Evolutionary conservation across 2,888 invertebrate species (phyloP).

Genomic region (Watsonalla cultraria): DNA sequence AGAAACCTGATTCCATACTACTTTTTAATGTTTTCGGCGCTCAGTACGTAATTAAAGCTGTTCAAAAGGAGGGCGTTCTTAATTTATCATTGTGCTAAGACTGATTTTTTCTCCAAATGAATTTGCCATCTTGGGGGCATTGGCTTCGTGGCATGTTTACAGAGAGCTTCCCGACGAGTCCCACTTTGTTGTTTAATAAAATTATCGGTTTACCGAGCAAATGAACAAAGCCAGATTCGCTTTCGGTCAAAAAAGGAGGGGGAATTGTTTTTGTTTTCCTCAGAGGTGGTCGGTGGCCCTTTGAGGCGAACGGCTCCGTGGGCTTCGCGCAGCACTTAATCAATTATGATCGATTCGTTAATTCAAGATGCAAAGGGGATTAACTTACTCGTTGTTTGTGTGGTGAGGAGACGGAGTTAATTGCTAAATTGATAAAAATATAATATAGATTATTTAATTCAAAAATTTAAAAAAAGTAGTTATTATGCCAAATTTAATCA

Average conservation of each 20-base stretch:
- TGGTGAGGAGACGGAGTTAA: constrained; percentile 3
- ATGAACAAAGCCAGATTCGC: constrained; percentile 78
- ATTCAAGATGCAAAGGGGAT: constrained; percentile 64
- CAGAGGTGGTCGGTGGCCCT: constrained; percentile 61
- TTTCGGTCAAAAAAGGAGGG: constrained; percentile 69
- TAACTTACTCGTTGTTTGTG: constrained; percentile 10
- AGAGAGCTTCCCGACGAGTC: constrained; percentile 58
- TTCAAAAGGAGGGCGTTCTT: constrained; percentile 43
- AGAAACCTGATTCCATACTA: background rate
- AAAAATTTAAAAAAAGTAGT: too few species aligned
- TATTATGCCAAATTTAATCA: background rate
- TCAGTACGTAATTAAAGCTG: constrained; percentile 30
- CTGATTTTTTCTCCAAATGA: constrained; percentile 72
- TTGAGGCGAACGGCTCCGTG: constrained; percentile 52
- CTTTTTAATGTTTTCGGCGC: constrained; percentile 25
- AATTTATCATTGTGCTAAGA: constrained; percentile 57
- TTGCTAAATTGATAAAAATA: background rate
- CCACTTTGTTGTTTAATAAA: constrained; percentile 79
- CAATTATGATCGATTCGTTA: constrained; percentile 77
- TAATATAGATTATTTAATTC: background rate
- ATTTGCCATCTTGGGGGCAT: constrained; percentile 74
- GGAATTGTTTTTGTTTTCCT: constrained; percentile 64
- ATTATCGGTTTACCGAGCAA: constrained; percentile 79
- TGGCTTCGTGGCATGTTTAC: constrained; percentile 77
- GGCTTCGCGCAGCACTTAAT: constrained; percentile 64